A percentile compares a stretch with the other conserved stretches of the same genome.
These are phyloP conservation scores for Amia ocellicauda DNA, from an alignment of 2,113 vertebrate species.

Conservation along the genomic window DNA sequence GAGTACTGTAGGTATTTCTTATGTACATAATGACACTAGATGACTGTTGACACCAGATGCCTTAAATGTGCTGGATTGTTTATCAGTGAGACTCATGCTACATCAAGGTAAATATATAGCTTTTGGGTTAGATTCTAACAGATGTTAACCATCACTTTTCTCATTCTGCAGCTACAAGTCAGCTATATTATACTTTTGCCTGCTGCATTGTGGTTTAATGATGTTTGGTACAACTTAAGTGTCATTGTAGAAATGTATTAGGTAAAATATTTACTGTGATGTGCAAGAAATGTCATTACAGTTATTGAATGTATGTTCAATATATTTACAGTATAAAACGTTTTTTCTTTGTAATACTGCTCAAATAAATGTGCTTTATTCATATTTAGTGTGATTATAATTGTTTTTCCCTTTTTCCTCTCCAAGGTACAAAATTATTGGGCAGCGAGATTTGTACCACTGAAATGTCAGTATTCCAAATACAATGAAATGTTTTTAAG, in stretches of 20 bases:
- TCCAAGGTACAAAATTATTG: too few relatives aligned
- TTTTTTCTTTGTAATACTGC: conserved; percentile 15
- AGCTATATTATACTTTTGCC: conserved; percentile 13
- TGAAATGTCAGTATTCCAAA: conserved; percentile 15
- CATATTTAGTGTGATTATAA: background rate
- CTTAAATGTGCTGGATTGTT: conserved; percentile 26
- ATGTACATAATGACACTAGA: conserved; percentile 16
- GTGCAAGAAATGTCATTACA: conserved; percentile 17
- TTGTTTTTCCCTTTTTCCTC: background rate
- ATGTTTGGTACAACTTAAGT: conserved; percentile 3
- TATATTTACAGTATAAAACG: conserved; percentile 15
- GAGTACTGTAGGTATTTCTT: conserved; percentile 1
- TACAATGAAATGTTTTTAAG: conserved; percentile 14
- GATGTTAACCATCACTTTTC: background rate
- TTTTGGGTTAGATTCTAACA: background rate
- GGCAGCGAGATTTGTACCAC: conserved; percentile 4
- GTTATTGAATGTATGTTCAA: conserved; percentile 19
- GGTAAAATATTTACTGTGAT: conserved; percentile 13
- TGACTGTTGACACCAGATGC: conserved; percentile 35
- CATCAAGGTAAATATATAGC: conserved; percentile 7
- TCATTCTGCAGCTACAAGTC: conserved; percentile 8
- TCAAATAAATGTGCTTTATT: background rate
- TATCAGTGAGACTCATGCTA: conserved; percentile 1
- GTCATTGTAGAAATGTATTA: conserved; percentile 9
- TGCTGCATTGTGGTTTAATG: conserved; percentile 16